Conservation (phyloP, 2,113 vertebrate genomes). For the Spea bombifrons region DNA sequence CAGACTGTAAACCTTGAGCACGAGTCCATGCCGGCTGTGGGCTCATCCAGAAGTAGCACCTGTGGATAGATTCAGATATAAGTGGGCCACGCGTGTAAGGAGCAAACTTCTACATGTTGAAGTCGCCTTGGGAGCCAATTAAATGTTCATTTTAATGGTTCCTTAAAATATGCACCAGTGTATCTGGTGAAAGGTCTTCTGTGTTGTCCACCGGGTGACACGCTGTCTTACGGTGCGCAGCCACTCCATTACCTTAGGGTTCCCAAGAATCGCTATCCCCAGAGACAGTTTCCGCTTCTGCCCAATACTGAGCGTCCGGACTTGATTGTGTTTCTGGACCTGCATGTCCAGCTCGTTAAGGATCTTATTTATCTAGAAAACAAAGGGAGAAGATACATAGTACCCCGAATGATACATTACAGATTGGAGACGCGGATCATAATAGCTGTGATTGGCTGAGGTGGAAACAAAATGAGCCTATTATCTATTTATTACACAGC, state of each 20-base stretch:
- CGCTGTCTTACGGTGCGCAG: no score
- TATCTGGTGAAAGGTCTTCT: no score
- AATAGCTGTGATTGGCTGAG: no score
- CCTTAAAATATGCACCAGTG: no score
- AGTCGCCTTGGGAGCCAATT: no score
- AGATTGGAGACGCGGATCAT: no score
- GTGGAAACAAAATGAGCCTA: background rate
- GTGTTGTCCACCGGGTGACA: no score
- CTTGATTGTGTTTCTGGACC: slow-evolving; percentile 88
- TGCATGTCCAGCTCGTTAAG: slow-evolving; percentile 90
- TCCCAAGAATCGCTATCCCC: slow-evolving; percentile 89
- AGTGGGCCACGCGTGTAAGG: background rate
- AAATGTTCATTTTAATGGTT: no score
- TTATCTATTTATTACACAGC: background rate
- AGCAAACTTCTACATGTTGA: background rate
- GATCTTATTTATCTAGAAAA: slow-evolving; percentile 81
- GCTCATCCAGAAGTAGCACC: slow-evolving; percentile 91
- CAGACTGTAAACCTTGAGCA: slow-evolving; percentile 90
- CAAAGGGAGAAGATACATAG: background rate
- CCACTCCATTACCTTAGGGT: slow-evolving; percentile 80
- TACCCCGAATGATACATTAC: no score
- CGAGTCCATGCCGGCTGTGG: slow-evolving; percentile 93
- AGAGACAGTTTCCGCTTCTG: slow-evolving; percentile 92
- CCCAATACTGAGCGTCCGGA: slow-evolving; percentile 88
- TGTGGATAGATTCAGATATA: slow-evolving; percentile 48